phyloP scores from a whole-genome alignment of 2,113 vertebrate species.

The Psettodes erumei region DNA sequence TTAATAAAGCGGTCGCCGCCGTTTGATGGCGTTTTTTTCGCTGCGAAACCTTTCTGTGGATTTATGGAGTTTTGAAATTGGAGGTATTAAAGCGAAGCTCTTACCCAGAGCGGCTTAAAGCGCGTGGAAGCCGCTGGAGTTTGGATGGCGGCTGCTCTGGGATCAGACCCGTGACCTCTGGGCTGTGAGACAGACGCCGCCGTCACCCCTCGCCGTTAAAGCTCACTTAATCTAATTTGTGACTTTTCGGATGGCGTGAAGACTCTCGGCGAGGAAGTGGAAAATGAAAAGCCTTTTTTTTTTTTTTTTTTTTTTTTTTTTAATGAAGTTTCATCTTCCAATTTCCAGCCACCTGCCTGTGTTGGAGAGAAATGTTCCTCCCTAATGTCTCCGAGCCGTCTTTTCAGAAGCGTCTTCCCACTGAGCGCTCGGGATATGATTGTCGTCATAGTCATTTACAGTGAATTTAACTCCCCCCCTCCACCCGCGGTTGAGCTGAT shows the following conservation, averaged over 20 bases:
- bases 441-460: conserved; percentile 46
- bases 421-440: conserved; percentile 29
- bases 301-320: too few relatives aligned
- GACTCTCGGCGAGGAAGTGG: too few relatives aligned
- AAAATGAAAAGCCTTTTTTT: too few relatives aligned
- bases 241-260: conserved; percentile 11
- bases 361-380: not conserved
- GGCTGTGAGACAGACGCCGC: not conserved
- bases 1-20: too few relatives aligned
- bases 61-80: not conserved
- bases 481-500: conserved; percentile 42
- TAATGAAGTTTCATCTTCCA: conserved; percentile 9
- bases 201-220: conserved; percentile 4
- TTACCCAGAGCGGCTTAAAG: conserved; percentile 32
- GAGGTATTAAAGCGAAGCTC: conserved; percentile 27
- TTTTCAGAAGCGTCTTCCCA: conserved; percentile 19
- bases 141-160: conserved; percentile 22
- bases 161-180: conserved; percentile 58
- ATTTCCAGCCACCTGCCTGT: not conserved
- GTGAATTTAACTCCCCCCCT: conserved; percentile 45
- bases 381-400: not conserved
- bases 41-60: too few relatives aligned
- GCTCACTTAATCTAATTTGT: conserved; percentile 40
- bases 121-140: conserved; percentile 13
- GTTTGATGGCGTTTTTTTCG: too few relatives aligned